A percentile compares a stretch with the other conserved stretches of the same genome.
These are phyloP conservation scores for Zele albiditarsus DNA, from an alignment of 2,888 invertebrate species.

Conservation along the genomic window DNA sequence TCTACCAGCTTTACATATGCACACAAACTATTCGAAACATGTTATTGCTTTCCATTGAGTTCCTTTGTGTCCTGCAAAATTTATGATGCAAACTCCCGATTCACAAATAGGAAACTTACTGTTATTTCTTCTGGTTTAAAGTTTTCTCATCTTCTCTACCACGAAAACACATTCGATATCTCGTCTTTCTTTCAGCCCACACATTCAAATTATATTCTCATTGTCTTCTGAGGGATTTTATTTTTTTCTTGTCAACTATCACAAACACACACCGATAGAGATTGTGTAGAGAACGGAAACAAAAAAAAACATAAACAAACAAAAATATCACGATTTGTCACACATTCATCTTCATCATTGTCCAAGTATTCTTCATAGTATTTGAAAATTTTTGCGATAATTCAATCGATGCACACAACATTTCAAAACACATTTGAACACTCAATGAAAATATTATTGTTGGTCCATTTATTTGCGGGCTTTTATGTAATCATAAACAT, in stretches of 20 bases:
- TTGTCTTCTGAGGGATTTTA: background rate
- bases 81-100: too few species aligned
- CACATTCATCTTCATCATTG: background rate
- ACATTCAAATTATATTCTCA: background rate
- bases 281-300: background rate
- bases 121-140: too few species aligned
- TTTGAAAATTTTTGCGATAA: slow-evolving; percentile 5
- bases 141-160: too few species aligned
- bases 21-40: background rate
- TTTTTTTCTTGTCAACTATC: background rate
- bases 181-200: background rate
- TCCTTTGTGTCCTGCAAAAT: background rate
- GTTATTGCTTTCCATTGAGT: background rate
- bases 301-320: slow-evolving; percentile 1
- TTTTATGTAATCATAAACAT: background rate
- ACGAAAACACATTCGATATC: too few species aligned
- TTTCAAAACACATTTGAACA: background rate
- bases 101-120: too few species aligned
- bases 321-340: slow-evolving; percentile 20
- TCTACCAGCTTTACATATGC: background rate
- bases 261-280: background rate
- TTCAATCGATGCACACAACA: slow-evolving; percentile 6
- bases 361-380: slow-evolving; percentile 15
- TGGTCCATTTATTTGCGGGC: background rate
- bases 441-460: background rate